These are phyloP conservation scores for Oppia nitens DNA, from an alignment of 1,140 invertebrate genomes.

Conservation along the genomic window DNA sequence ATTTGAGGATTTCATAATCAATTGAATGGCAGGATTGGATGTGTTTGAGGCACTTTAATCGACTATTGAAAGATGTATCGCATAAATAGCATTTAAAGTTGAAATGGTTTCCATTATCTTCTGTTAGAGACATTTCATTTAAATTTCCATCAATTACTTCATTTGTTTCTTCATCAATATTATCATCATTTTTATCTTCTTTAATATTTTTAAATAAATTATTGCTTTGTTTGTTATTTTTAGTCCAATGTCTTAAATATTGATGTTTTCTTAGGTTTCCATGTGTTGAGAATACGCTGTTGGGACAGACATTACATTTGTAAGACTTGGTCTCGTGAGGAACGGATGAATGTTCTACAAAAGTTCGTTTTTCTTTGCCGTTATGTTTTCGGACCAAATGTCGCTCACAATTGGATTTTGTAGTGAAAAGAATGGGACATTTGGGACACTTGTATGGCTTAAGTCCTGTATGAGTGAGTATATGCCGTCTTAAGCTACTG, in stretches of 20 bases:
- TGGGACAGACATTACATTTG: constrained; percentile 61
- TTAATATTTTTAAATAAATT: neutral
- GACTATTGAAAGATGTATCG: constrained; percentile 59
- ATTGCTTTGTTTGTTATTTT: constrained; percentile 14
- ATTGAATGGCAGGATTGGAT: constrained; percentile 47
- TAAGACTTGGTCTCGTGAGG: constrained; percentile 60
- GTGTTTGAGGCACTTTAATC: constrained; percentile 61
- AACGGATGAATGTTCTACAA: constrained; percentile 24
- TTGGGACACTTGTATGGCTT: constrained; percentile 87
- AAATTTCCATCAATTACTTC: neutral
- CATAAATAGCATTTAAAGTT: constrained; percentile 67
- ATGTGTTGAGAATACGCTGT: constrained; percentile 59
- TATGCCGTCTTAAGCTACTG: constrained; percentile 74
- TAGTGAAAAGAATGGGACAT: constrained; percentile 81
- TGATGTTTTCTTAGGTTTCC: constrained; percentile 60
- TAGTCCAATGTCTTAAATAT: constrained; percentile 42
- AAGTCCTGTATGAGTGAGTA: constrained; percentile 82
- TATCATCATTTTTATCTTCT: neutral
- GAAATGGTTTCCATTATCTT: no score
- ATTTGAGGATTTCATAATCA: constrained; percentile 44
- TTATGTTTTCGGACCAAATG: constrained; percentile 77
- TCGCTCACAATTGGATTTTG: constrained; percentile 89
- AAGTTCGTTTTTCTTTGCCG: constrained; percentile 3
- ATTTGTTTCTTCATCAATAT: neutral
- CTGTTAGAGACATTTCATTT: no score